Conservation (phyloP, 2,888 invertebrate species). For the Amblyjoppa proteus region DNA sequence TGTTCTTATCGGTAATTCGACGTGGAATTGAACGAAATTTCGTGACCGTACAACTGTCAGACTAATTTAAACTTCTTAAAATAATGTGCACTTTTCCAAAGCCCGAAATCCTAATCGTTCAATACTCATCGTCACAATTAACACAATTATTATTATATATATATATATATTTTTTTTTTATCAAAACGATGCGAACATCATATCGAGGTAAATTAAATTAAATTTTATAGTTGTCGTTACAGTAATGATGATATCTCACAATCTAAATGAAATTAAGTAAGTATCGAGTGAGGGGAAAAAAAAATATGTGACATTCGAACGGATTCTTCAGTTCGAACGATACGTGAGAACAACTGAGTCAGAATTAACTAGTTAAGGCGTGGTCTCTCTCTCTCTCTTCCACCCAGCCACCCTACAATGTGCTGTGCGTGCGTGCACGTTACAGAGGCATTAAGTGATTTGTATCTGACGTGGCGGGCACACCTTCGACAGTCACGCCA, state of each 20-base stretch:
- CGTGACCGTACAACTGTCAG: not conserved
- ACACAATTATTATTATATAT: not conserved
- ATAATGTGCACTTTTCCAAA: not conserved
- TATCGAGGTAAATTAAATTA: too few species aligned
- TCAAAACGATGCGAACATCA: too few species aligned
- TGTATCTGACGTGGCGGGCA: conserved; percentile 68
- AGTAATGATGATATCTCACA: not conserved
- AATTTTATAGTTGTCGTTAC: not conserved
- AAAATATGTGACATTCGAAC: not conserved
- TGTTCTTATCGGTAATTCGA: not conserved
- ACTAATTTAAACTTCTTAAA: not conserved
- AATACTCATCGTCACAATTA: not conserved
- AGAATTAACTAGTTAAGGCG: conserved; percentile 54
- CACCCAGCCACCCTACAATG: not conserved
- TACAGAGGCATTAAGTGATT: conserved; percentile 71
- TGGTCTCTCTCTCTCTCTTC: conserved; percentile 11
- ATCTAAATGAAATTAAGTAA: not conserved
- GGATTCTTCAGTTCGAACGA: conserved; percentile 2
- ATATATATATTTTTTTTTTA: too few species aligned
- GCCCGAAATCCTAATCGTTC: not conserved
- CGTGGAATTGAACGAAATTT: not conserved
- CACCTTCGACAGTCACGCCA: conserved; percentile 71
- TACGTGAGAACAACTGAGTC: conserved; percentile 26
- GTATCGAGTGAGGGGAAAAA: not conserved
- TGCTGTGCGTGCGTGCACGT: conserved; percentile 64